phyloP scores from a whole-genome alignment of 2,888 invertebrate genomes.

The Dorcus parallelipipedus region DNA sequence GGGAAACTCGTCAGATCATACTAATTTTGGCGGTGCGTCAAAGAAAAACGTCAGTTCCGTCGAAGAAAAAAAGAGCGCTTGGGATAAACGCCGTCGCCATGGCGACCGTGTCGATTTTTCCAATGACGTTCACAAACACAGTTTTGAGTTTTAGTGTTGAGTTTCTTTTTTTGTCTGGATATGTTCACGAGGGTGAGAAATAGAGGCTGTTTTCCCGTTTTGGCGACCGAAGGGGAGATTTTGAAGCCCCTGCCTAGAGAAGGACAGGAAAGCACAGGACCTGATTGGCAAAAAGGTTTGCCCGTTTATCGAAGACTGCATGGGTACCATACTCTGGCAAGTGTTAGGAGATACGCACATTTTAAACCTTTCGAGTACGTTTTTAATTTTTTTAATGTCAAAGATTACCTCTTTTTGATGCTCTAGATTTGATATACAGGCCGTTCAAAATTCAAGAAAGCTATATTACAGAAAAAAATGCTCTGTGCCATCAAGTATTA shows the following conservation, averaged over 20 bases:
- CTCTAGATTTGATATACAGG: no score
- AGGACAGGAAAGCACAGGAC: conserved; percentile 28
- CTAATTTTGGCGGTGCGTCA: conserved; percentile 12
- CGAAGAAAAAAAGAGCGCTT: no score
- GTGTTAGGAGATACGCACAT: conserved; percentile 50
- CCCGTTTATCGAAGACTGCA: conserved; percentile 50
- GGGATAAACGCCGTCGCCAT: no score
- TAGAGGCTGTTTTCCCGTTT: conserved; percentile 44
- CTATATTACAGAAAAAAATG: no score
- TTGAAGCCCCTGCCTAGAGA: conserved; percentile 39
- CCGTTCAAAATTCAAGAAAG: no score
- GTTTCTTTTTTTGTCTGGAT: neutral
- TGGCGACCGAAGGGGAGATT: conserved; percentile 51
- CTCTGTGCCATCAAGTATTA: no score
- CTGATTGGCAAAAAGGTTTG: conserved; percentile 43
- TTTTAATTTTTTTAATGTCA: neutral
- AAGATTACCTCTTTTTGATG: no score
- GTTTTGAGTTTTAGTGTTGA: conserved; percentile 6
- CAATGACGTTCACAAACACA: neutral
- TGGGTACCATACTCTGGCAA: conserved; percentile 55
- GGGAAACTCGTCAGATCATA: conserved; percentile 13
- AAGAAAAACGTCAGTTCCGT: neutral
- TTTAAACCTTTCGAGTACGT: conserved; percentile 42
- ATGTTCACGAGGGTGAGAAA: conserved; percentile 34
- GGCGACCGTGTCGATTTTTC: conserved; percentile 5